phyloP scores from a whole-genome alignment of 2,797 vertebrate species.

The Holocentrus rufus region DNA sequence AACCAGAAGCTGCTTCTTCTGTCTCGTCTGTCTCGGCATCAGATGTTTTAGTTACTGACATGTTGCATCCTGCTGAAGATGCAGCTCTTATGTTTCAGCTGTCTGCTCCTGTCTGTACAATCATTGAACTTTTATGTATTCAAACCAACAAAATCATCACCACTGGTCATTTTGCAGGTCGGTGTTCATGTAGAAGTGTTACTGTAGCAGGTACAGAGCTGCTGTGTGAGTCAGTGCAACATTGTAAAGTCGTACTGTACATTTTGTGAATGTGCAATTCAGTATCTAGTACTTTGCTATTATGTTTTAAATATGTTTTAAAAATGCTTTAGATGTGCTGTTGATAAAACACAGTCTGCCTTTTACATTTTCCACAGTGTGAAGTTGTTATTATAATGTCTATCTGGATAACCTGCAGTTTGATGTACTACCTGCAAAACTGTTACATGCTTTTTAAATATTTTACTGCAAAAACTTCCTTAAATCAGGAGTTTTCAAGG shows the following conservation, averaged over 20 bases:
- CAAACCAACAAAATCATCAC: conserved; percentile 6
- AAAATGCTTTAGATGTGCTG: conserved; percentile 16
- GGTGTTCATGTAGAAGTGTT: conserved; percentile 9
- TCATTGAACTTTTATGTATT: too few species aligned
- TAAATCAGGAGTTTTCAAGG: too few species aligned
- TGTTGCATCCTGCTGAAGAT: neutral
- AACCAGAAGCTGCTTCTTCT: neutral
- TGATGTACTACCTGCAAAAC: too few species aligned
- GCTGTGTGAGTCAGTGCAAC: neutral
- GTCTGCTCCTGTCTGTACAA: conserved; percentile 1
- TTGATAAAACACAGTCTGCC: conserved; percentile 42
- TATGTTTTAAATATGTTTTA: conserved; percentile 3
- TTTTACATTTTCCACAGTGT: conserved; percentile 11
- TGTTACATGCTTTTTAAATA: neutral
- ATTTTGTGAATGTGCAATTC: neutral
- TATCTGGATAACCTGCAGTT: too few species aligned
- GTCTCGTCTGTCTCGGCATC: conserved; percentile 18
- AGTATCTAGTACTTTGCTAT: neutral
- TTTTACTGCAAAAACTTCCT: too few species aligned
- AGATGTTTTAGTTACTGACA: conserved; percentile 24
- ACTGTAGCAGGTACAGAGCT: conserved; percentile 9
- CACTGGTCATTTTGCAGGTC: neutral
- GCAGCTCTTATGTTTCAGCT: conserved; percentile 1
- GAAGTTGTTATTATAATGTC: too few species aligned
- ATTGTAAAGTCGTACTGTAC: neutral